Evolutionary conservation across 2,113 vertebrate genomes (phyloP).

Genomic region (Formicarius rufipectus): DNA sequence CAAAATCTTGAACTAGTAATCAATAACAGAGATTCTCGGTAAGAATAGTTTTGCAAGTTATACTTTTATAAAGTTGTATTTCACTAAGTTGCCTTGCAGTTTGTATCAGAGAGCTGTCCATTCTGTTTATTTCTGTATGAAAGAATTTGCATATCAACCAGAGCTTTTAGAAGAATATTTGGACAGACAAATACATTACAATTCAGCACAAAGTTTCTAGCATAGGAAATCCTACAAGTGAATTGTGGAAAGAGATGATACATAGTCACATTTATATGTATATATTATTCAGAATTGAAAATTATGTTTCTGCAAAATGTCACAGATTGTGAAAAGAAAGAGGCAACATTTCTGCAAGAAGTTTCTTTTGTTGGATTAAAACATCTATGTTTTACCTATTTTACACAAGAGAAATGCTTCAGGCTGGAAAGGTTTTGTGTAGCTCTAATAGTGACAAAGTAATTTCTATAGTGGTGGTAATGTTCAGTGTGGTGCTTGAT

Average conservation of each 20-base stretch:
- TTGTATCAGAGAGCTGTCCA: neutral
- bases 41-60: constrained; percentile 31
- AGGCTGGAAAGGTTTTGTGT: neutral
- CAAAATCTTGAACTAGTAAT: constrained; percentile 90
- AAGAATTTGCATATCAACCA: neutral
- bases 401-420: neutral
- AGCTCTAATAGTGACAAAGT: neutral
- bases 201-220: neutral
- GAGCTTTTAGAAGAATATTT: neutral
- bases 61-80: neutral
- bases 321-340: neutral
- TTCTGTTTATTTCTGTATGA: neutral
- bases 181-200: neutral
- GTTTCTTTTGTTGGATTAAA: neutral
- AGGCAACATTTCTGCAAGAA: neutral
- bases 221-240: neutral
- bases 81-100: neutral
- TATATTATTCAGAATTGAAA: neutral
- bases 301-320: neutral
- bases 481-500: neutral
- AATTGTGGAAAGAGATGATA: neutral
- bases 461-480: neutral
- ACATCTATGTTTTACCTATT: neutral
- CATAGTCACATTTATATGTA: neutral
- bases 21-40: constrained; percentile 92